phyloP scores from a whole-genome alignment of 2,797 vertebrate species.

The Acanthis flammea region DNA sequence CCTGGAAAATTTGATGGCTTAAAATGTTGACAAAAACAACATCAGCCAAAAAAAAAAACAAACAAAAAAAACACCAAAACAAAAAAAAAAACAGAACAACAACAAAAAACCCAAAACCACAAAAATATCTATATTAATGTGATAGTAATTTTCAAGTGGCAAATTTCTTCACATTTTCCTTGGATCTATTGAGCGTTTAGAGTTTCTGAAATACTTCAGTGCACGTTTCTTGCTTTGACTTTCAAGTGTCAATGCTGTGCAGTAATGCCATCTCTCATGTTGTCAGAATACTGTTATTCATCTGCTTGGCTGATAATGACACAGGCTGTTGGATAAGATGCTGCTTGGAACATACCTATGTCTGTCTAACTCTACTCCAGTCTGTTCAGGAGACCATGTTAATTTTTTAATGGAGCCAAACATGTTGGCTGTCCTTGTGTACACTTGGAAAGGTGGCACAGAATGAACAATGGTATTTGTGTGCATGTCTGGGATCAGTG shows the following conservation, averaged over 20 bases:
- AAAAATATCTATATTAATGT: neutral
- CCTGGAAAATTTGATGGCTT: neutral
- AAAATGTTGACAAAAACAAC: neutral
- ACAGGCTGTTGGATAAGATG: neutral
- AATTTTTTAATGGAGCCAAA: neutral
- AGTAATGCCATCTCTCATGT: neutral
- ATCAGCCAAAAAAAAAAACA: neutral
- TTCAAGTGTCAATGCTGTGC: neutral
- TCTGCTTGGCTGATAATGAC: neutral
- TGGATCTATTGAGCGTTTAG: neutral
- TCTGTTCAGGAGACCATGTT: neutral
- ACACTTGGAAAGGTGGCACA: neutral
- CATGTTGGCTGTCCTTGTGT: accelerated
- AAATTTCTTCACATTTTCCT: neutral
- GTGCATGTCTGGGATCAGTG: neutral
- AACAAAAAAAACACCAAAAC: neutral
- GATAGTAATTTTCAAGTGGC: neutral
- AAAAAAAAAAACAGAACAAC: neutral
- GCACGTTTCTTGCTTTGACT: neutral
- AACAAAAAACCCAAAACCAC: no score
- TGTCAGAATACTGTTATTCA: neutral
- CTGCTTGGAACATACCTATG: neutral
- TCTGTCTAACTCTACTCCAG: neutral
- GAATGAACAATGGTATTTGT: neutral
- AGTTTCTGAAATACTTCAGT: neutral